Conservation (phyloP, 2,888 invertebrate genomes). For the Norana najaformis region DNA sequence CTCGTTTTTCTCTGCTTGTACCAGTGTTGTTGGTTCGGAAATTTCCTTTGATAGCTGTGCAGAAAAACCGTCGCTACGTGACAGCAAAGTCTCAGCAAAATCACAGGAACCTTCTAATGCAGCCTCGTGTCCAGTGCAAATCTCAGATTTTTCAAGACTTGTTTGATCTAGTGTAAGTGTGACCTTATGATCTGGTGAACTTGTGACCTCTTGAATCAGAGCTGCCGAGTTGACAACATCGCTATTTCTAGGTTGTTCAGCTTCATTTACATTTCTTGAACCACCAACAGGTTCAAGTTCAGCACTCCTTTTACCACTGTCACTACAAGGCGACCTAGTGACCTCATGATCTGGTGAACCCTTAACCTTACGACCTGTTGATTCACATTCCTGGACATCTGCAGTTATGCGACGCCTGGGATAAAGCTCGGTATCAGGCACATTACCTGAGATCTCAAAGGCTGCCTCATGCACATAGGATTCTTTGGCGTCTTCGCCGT, state of each 20-base stretch:
- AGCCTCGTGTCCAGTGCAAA: neutral
- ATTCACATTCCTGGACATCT: neutral
- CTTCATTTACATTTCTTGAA: neutral
- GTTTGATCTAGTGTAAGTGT: neutral
- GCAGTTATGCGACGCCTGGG: neutral
- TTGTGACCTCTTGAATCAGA: neutral
- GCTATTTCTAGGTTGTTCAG: neutral
- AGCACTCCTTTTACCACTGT: neutral
- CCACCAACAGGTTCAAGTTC: neutral
- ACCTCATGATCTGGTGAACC: neutral
- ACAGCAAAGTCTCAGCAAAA: neutral
- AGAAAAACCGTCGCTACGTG: neutral
- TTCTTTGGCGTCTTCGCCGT: neutral
- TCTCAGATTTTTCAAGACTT: neutral
- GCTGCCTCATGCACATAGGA: neutral
- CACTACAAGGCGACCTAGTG: too few species aligned
- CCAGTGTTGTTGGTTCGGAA: neutral
- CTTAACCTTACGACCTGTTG: neutral
- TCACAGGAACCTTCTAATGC: neutral
- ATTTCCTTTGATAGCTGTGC: neutral
- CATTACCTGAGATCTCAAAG: neutral
- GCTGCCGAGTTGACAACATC: neutral
- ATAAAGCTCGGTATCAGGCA: neutral
- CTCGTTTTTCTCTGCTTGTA: neutral
- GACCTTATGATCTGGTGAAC: neutral